Evolutionary conservation across 2,797 vertebrate genomes (phyloP), one percentile per base, ranked within the genome.

Genomic region (Margarornis squamiger): DNA sequence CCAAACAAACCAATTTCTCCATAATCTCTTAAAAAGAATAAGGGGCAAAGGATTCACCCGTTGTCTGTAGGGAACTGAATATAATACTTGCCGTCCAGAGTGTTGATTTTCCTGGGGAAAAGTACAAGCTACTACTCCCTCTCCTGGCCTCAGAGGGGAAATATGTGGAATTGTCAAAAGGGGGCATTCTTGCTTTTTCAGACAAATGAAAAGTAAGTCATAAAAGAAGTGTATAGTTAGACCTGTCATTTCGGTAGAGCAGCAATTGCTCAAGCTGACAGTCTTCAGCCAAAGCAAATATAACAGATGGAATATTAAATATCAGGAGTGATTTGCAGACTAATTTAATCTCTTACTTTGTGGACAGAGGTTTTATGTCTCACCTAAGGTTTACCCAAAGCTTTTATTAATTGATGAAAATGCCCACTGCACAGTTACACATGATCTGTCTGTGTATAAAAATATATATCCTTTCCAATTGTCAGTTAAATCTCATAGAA

Each of bases 101-200:
- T 12, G 65, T 51, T 80, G 43, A 8, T 78, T 78, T 93, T 90
- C 45, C 29, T 79, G 10, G n/a, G 58, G 88, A 88, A 95, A 97
- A 96, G 84, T 36, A 36, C 32, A 90, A 88, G 65, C 86, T 86
- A 81, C 74, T 97, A 36, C 96, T 96, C 81, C 95, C 85, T 97
- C 94, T 97, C 49, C 94, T 94, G 90, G 93, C 81, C 82, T 96
- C 77, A 54, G 26, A 91, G 32, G 91, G 95, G 77, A 97, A 97
- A 94, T 96, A 97, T 88, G 79, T 72, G 57, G 63, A 97, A 63
- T 88, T 88, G 97, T 97, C 97, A 98, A 97, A 97, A 98, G 97
- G 94, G 97, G 97, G 97, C 97, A 97, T 97, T 97, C 96, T 98
- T 98, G 97, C 97, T 97, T 97, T 97, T 98, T 96, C 88, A 96